These are phyloP conservation scores for Syngnathus acus DNA, from an alignment of 2,797 vertebrate genomes.

Conservation along the genomic window DNA sequence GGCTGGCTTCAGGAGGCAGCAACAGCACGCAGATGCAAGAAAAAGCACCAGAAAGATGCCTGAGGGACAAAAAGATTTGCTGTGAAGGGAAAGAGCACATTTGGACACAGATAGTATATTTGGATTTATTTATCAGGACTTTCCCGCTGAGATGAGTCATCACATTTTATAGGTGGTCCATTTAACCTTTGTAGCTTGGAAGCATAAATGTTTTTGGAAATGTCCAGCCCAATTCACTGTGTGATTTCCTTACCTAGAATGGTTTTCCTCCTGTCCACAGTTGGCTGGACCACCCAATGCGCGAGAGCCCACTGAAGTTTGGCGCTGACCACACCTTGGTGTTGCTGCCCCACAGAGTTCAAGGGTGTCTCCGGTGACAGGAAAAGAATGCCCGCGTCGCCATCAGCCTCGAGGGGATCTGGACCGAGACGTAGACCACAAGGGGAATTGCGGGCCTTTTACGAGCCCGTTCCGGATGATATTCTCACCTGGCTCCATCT, in stretches of 20 bases:
- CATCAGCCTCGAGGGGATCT: constrained; percentile 73
- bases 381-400: constrained; percentile 81
- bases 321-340: constrained; percentile 75
- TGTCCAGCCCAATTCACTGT: too few relatives aligned
- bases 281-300: constrained; percentile 81
- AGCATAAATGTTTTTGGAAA: too few relatives aligned
- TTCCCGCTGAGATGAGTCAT: too few relatives aligned
- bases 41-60: constrained; percentile 82
- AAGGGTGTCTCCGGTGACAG: constrained; percentile 70
- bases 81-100: constrained; percentile 4
- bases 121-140: too few relatives aligned
- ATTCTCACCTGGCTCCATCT: constrained; percentile 83
- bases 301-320: constrained; percentile 81
- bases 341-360: constrained; percentile 49
- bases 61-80: constrained; percentile 45
- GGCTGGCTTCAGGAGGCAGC: constrained; percentile 84
- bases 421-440: constrained; percentile 29
- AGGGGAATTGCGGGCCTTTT: constrained; percentile 30
- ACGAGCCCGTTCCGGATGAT: constrained; percentile 19
- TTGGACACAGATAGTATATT: not conserved
- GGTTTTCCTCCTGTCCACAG: constrained; percentile 77
- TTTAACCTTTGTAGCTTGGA: too few relatives aligned
- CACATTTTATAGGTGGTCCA: too few relatives aligned
- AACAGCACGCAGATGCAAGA: constrained; percentile 82
- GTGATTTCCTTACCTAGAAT: constrained; percentile 78